These are phyloP conservation scores for Alloscopus bannaensis DNA, from an alignment of 2,888 invertebrate species.

Conservation along the genomic window DNA sequence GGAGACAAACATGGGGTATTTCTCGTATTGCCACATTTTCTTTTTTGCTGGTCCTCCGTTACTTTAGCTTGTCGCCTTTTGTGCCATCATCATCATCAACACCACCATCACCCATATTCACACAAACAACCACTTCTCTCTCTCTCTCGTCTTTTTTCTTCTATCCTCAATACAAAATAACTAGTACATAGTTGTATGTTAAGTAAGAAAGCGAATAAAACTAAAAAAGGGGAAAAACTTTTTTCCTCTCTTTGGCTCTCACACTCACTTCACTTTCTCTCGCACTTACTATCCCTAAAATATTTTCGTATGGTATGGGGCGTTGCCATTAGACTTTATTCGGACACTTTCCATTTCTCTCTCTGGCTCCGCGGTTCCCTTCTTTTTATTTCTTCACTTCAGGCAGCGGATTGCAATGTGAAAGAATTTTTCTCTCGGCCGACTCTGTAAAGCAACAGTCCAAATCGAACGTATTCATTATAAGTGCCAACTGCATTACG, in stretches of 20 bases:
- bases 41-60: slow-evolving; percentile 23
- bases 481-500: background rate
- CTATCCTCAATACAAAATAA: background rate
- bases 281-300: slow-evolving; percentile 67
- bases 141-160: background rate
- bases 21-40: slow-evolving; percentile 44
- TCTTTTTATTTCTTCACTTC: too few species aligned
- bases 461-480: too few species aligned
- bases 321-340: slow-evolving; percentile 71
- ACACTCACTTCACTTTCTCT: too few species aligned
- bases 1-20: too few species aligned
- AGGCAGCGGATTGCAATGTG: too few species aligned
- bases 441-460: slow-evolving; percentile 48
- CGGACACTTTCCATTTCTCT: slow-evolving; percentile 71
- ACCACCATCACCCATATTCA: slow-evolving; percentile 2
- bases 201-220: slow-evolving; percentile 42
- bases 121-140: slow-evolving; percentile 33
- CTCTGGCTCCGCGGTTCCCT: slow-evolving; percentile 45
- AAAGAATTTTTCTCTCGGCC: too few species aligned
- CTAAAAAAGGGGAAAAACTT: slow-evolving; percentile 33
- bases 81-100: slow-evolving; percentile 31
- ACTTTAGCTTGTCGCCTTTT: slow-evolving; percentile 38
- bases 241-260: too few species aligned
- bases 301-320: slow-evolving; percentile 69
- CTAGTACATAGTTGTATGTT: slow-evolving; percentile 39